Evolutionary conservation across 2,113 vertebrate species (phyloP), one percentile per base, ranked within the genome.

Genomic region (Shinisaurus crocodilurus): DNA sequence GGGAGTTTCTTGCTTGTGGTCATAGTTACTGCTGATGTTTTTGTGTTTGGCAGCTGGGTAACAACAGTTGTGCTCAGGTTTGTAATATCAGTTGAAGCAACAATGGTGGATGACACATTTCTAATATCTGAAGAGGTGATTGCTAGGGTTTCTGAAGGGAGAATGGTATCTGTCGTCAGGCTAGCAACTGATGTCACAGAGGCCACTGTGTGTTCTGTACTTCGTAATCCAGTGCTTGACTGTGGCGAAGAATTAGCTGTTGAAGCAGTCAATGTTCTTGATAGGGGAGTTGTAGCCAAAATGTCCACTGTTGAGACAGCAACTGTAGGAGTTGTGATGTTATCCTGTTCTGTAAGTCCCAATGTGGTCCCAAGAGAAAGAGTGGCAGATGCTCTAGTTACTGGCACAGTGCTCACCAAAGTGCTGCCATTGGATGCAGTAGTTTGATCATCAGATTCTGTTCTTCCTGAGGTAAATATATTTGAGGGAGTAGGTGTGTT

Each of bases 341-440:
- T 37, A 32, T 8, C 29, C 1, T 40, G 48, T 15, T 93, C 70
- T 15, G 0, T 20, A 0, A 27, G 3, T 34, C 77, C 2, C 0
- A 69, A 5, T 40, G 93, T 70, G 0, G 1, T 16, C 37, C 54
- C 83, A 75, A 45, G 60, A n/a, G 91, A 63, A 10, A 74, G 18
- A 3, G 50, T 1, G 0, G 90, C 82, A 63, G 60, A 12, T 9
- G 69, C 76, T 0, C 43, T 6, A 67, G 92, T 1, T 0, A 0
- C 0, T 3, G 86, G 20, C 0, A 37, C n/a, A 9, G 63, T 70
- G 70, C 80, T 45, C 29, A 2, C 0, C 5, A 8, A 1, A 74
- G 6, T 25, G 70, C 2, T 60, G 32, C 0, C 57, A 15, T 6
- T 60, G 16, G 37, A 5, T 34, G 4, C 25, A 45, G n/a, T 1